phyloP scores from a whole-genome alignment of 2,888 invertebrate genomes.

The Liopterus haemorrhoidalis region DNA sequence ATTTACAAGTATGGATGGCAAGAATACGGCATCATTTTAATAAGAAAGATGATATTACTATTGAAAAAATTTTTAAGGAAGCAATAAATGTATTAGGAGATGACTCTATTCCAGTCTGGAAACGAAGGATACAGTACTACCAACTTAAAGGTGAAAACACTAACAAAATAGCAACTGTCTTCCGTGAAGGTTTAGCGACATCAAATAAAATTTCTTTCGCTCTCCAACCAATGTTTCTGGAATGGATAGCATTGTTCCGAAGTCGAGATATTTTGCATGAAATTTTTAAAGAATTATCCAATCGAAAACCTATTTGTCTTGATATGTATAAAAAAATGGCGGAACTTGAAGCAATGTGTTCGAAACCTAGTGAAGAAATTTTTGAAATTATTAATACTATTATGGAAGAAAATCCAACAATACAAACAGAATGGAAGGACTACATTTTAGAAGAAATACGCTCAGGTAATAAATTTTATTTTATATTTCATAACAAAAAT shows the following conservation, averaged over 20 bases:
- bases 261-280: slow-evolving; percentile 7
- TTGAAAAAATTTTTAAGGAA: slow-evolving; percentile 14
- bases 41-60: slow-evolving; percentile 10
- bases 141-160: slow-evolving; percentile 11
- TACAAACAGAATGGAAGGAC: slow-evolving; percentile 13
- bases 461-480: slow-evolving; percentile 11
- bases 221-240: slow-evolving; percentile 16
- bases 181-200: slow-evolving; percentile 9
- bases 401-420: slow-evolving; percentile 14
- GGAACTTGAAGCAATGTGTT: slow-evolving; percentile 18
- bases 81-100: slow-evolving; percentile 14
- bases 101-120: slow-evolving; percentile 16
- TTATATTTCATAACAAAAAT: neutral
- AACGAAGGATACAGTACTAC: slow-evolving; percentile 17
- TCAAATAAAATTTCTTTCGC: slow-evolving; percentile 8
- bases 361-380: slow-evolving; percentile 12
- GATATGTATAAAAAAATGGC: slow-evolving; percentile 19
- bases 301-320: slow-evolving; percentile 13
- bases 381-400: slow-evolving; percentile 7
- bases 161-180: slow-evolving; percentile 12
- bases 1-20: slow-evolving; percentile 14
- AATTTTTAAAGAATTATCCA: slow-evolving; percentile 11
- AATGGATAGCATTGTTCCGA: slow-evolving; percentile 17
- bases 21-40: slow-evolving; percentile 10
- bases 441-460: slow-evolving; percentile 16